Percentiles rank a stretch among this genome's conserved stretches.
Evolutionary conservation across 2,113 vertebrate genomes (phyloP).

Genomic region (Hypanus sabinus): DNA sequence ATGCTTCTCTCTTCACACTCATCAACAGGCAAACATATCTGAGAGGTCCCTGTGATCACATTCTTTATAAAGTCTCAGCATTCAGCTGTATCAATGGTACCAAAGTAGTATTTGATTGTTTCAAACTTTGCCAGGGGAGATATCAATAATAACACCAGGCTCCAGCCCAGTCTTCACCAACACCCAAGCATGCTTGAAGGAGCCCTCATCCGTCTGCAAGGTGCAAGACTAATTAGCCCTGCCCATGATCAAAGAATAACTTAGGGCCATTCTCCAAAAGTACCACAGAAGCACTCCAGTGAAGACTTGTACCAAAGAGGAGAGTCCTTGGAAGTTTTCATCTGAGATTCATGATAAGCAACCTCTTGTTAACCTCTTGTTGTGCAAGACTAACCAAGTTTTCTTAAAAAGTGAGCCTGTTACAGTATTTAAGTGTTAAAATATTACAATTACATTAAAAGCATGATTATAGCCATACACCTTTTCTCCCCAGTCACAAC

Average conservation of each 20-base stretch:
- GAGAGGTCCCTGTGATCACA: constrained; percentile 49
- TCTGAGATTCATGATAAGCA: not conserved
- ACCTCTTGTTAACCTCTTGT: too few species aligned
- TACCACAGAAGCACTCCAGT: not conserved
- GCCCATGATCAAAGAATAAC: not conserved
- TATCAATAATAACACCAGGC: constrained; percentile 69
- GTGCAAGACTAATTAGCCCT: not conserved
- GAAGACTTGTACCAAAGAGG: not conserved
- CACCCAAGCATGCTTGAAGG: constrained; percentile 75
- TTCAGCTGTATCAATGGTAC: constrained; percentile 47
- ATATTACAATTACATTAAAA: too few species aligned
- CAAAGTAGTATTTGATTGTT: constrained; percentile 37
- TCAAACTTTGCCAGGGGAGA: constrained; percentile 42
- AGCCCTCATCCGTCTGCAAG: constrained; percentile 68
- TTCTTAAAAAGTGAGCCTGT: too few species aligned
- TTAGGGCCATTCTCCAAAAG: not conserved
- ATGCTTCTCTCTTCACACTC: not conserved
- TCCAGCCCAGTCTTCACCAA: constrained; percentile 68
- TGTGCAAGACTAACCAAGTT: too few species aligned
- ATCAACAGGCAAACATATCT: constrained; percentile 36
- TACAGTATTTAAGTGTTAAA: too few species aligned
- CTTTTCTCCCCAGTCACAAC: too few species aligned
- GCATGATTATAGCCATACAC: not conserved
- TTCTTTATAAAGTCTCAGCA: constrained; percentile 51
- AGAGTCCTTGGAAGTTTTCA: not conserved